Percentiles rank a stretch among this genome's conserved stretches.
Conservation (phyloP, 2,888 invertebrate genomes). For the Sicus ferrugineus region DNA sequence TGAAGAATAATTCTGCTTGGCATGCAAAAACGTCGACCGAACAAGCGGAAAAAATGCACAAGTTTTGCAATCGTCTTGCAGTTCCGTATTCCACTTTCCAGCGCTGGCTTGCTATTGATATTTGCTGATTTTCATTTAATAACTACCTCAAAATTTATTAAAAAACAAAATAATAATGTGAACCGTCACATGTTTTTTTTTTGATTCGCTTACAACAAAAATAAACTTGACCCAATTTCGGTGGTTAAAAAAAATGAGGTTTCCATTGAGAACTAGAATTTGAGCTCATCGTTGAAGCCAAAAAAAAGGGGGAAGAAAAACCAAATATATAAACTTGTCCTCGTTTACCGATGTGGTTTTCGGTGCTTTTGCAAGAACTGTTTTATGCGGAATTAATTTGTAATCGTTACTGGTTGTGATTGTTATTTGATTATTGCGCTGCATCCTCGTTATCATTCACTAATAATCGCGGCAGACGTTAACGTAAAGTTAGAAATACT, state of each 20-base stretch:
- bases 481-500: too few relatives aligned
- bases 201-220: background rate
- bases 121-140: conserved; percentile 25
- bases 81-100: conserved; percentile 22
- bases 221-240: conserved; percentile 29
- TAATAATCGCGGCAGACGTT: too few relatives aligned
- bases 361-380: conserved; percentile 2
- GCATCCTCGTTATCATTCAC: too few relatives aligned
- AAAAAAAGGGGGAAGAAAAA: background rate
- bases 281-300: background rate
- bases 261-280: background rate
- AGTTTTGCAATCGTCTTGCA: background rate
- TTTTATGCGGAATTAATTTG: background rate
- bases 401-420: background rate
- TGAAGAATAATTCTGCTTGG: conserved; percentile 4
- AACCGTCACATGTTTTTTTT: background rate
- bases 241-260: background rate
- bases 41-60: background rate
- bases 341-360: background rate
- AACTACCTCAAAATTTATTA: background rate
- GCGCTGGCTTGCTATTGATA: conserved; percentile 23
- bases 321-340: conserved; percentile 7
- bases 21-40: conserved; percentile 21
- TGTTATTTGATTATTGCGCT: too few relatives aligned
- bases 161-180: background rate